Evolutionary conservation across 2,797 vertebrate genomes (phyloP), one percentile per base, ranked within the genome.

Genomic region (Neosilurus mollespiculum): DNA sequence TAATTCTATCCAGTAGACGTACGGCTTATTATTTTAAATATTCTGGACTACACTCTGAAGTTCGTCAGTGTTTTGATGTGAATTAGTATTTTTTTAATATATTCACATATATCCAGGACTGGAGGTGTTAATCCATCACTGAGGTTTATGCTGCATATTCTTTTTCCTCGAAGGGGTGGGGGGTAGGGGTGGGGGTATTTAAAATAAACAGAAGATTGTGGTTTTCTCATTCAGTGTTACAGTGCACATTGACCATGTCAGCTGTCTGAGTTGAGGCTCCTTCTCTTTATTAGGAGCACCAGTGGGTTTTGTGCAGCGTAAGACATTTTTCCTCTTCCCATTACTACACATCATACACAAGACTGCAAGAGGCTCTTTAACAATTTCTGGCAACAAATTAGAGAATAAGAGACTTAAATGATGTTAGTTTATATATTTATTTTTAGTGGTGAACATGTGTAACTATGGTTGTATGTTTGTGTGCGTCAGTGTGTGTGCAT

Each of bases 401-500:
- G 93, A 93, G 92, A 93, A 92, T 91, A 51, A 94, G 93, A 93
- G 92, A 93, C 92, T 91, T 43, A 62, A 82, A 75, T 70, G 54
- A 86, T 92, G 92, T 93, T 93, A 93, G 93, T 94, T 93, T 94
- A 94, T 94, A 92, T 94, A 94, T 94, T 92, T 91, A 90, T 92
- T 89, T 90, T 92, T 71, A 87, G 92, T 86, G 87, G 88, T 89
- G 89, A 91, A 89, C 89, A 86, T 84, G 88, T 86, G 88, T 61
- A 89, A 65, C 67, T 78, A 85, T 82, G 71, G 82, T 89, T 69
- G 88, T 66, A 87, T 90, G 87, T 86, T 87, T 82, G 88, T 83
- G 81, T 82, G 75, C 22, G 8, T 62, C 49, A 67, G 86, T 90
- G 83, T 90, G 90, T 90, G 87, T 91, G 86, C 91, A 92, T 90